Evolutionary conservation across 2,797 vertebrate species (phyloP).

Genomic region (Schizopygopsis pylzovi): DNA sequence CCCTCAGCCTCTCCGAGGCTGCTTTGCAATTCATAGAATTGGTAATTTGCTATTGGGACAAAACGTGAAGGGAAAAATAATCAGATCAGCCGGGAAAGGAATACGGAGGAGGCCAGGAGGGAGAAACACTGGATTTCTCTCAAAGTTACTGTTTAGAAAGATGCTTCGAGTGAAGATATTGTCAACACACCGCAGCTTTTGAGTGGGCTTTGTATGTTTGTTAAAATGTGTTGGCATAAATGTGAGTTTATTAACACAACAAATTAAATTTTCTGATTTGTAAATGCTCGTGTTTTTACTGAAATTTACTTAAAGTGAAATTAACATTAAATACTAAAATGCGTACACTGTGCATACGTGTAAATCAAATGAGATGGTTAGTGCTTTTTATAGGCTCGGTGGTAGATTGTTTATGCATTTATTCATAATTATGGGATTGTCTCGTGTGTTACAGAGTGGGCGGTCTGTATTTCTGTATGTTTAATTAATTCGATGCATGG

Average conservation of each 20-base stretch:
- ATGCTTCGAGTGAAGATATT: slow-evolving; percentile 71
- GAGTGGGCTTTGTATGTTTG: slow-evolving; percentile 51
- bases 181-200: slow-evolving; percentile 58
- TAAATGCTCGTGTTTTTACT: background rate
- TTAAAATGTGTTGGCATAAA: slow-evolving; percentile 37
- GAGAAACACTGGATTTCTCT: slow-evolving; percentile 75
- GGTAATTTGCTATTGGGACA: slow-evolving; percentile 94
- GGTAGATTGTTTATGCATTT: slow-evolving; percentile 33
- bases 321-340: background rate
- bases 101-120: slow-evolving; percentile 76
- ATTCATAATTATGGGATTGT: slow-evolving; percentile 29
- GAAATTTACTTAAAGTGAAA: background rate
- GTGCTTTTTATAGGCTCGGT: background rate
- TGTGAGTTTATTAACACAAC: background rate
- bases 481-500: slow-evolving; percentile 29
- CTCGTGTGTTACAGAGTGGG: slow-evolving; percentile 19
- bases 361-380: background rate
- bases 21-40: slow-evolving; percentile 94
- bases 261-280: background rate
- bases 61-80: slow-evolving; percentile 94
- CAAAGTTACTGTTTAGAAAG: slow-evolving; percentile 75
- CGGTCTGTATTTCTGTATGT: slow-evolving; percentile 25
- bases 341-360: background rate
- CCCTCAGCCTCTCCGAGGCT: slow-evolving; percentile 88
- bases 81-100: slow-evolving; percentile 86